Evolutionary conservation across 2,113 vertebrate genomes (phyloP), one percentile per base, ranked within the genome.

Genomic region (Thunnus thynnus): DNA sequence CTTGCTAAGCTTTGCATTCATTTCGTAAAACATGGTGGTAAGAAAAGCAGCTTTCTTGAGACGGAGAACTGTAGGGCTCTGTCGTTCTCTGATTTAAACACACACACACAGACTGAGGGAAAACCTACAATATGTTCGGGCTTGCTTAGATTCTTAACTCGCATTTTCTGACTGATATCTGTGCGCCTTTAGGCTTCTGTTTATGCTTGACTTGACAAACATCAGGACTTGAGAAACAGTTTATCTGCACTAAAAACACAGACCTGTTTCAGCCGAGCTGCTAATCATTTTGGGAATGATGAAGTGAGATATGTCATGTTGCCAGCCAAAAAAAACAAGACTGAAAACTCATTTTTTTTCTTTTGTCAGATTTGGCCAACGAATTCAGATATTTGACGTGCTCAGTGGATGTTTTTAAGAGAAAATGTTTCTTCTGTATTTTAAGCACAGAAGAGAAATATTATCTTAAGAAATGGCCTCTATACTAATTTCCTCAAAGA

Each of bases 381-480:
- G 61, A 27, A 41, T 77, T 50, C 3, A 44, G 17, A 25, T 47
- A 51, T 77, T 72, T 51, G 22, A 72, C 27, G 61, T 57, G 69
- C 84, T 89, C 87, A 36, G 80, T 85, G 58, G 68, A 80, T 80
- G 64, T 82, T 88, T 75, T 73, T 54, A 73, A 81, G 44, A 25
- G 10, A 17, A 25, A 44, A 14, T 30, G 18, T 30, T 2, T 22
- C 20, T 72, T 41, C 36, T 58, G 1, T 47, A 10, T 22, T 62
- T 1, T 36, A 77, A 71, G 25, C 65, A 36, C 12, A 70, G 14
- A 25, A 30, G 2, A 65, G 13, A 63, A 18, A 14, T 50, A 41
- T 11, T 18, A 5, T 47, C 17, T 36, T 2, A 20, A 62, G 11
- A 46, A 32, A 70, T 17, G 9, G 7, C 3, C 10, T 20, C 3